Evolutionary conservation across 2,113 vertebrate species (phyloP).

Genomic region (Ciconia stormi): DNA sequence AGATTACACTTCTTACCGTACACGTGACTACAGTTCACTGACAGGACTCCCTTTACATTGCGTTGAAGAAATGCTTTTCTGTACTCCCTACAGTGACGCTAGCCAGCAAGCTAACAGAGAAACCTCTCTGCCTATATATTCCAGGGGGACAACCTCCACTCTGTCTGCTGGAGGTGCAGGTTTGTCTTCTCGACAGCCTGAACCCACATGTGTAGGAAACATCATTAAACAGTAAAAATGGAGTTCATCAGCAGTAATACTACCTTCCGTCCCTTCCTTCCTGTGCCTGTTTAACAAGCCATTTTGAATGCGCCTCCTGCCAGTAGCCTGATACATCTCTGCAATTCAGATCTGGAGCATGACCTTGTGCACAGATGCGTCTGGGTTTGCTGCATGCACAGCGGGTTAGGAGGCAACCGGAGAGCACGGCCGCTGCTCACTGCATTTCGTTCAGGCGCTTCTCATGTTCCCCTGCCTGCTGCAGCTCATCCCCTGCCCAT

Average conservation of each 20-base stretch:
- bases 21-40: not conserved
- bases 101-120: not conserved
- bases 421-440: rapidly evolving
- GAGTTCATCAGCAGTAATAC: not conserved
- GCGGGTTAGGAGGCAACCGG: not conserved
- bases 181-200: not conserved
- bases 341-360: not conserved
- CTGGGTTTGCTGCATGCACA: not conserved
- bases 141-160: not conserved
- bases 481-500: not conserved
- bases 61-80: not conserved
- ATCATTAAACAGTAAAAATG: not conserved
- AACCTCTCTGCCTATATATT: not conserved
- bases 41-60: not conserved
- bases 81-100: not conserved
- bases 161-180: not conserved
- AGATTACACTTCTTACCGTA: not conserved
- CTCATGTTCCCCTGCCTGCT: not conserved
- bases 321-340: not conserved
- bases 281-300: not conserved
- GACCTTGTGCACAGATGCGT: rapidly evolving
- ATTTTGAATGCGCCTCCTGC: rapidly evolving
- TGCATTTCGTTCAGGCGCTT: rapidly evolving
- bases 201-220: not conserved
- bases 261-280: not conserved